Evolutionary conservation across 2,113 vertebrate genomes (phyloP).

Genomic region (Neodon shergylaensis): DNA sequence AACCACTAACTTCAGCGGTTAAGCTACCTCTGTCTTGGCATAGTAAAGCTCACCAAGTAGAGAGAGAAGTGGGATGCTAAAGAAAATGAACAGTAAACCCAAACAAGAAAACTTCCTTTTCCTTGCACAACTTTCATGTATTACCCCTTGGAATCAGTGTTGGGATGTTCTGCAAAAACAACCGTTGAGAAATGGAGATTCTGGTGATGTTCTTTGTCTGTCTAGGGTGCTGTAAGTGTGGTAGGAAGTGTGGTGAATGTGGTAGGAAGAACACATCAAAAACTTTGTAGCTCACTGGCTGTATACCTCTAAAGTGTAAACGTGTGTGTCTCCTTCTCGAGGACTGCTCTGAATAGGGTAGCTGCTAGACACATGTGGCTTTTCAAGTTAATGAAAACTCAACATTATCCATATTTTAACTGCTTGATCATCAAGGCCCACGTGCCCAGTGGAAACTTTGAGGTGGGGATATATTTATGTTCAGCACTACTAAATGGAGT

Average conservation of each 20-base stretch:
- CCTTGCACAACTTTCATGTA: neutral
- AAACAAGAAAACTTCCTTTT: neutral
- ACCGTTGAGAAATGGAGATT: neutral
- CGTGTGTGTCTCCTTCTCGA: neutral
- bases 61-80: neutral
- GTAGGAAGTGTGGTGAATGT: neutral
- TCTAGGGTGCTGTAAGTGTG: neutral
- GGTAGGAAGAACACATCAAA: neutral
- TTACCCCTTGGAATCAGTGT: neutral
- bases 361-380: neutral
- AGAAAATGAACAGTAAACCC: neutral
- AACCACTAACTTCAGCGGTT: neutral
- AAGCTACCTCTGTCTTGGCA: neutral
- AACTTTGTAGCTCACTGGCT: too few relatives aligned
- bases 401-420: neutral
- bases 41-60: constrained; percentile 14
- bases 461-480: neutral
- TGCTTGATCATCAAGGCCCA: neutral
- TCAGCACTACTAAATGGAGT: neutral
- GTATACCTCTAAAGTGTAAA: neutral
- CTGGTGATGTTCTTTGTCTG: neutral
- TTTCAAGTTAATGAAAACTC: constrained; percentile 12
- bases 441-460: neutral
- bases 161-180: neutral
- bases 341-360: neutral